Evolutionary conservation across 2,888 invertebrate genomes (phyloP), one percentile per base, ranked within the genome.

Genomic region (Tachina fera): DNA sequence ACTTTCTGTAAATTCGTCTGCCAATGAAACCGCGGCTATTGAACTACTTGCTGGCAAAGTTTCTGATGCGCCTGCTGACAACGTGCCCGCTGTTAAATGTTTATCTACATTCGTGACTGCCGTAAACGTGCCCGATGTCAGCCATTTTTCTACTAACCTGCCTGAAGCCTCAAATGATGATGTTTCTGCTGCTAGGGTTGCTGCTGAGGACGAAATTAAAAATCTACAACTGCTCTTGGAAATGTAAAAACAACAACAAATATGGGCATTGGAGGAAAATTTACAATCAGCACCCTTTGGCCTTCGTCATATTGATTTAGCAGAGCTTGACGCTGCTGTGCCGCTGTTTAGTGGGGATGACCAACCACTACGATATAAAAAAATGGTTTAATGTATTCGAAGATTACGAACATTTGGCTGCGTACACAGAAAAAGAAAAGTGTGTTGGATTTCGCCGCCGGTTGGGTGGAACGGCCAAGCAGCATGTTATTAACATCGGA

Each of bases 331-430:
- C 22, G 58, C 71, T 58, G 77, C 77, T 22, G 56, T 71, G 14
- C 71, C 71, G 16, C 58, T 41, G 41, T 82, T 82, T 19, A 82
- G 56, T 75, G 81, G 75, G 19, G 83, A 83, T 45, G 78, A 79
- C 43, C 39, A 79, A 79, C 43, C 39, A 79, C 41, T 74, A 67
- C 13, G 67, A 67, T 41, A 19, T 83, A 41, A 47, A 19, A 39
- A 77, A 83, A 43, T 83, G 77, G 77, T 58, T 78, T 39, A 43
- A 5, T n/a, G 8, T 39, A 41, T 41, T 60, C 31, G 43, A 22
- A 22, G 22, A 22, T 3, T 22, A 22, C 22, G 22, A 1, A 22
- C 1, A 22, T 22, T 22, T 3, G 22, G 22, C 22, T 22, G 22
- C 22, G 22, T 22, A 22, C 22, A 22, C 22, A 2, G 22, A 63